phyloP scores from a whole-genome alignment of 2,797 vertebrate species.

The Spinus olivaceus region DNA sequence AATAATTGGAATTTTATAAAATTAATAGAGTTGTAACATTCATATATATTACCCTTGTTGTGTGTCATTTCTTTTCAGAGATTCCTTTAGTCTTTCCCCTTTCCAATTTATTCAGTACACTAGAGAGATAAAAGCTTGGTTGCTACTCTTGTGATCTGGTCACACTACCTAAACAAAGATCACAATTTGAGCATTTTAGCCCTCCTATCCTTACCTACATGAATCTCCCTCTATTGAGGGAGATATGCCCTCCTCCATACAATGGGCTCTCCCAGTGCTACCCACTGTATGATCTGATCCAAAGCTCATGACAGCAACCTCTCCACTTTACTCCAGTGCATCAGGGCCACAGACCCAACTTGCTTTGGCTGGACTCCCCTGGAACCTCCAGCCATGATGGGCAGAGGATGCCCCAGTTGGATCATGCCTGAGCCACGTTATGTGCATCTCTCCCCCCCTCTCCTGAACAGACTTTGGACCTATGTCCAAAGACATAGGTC shows the following conservation, averaged over 20 bases:
- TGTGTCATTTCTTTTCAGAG: not conserved
- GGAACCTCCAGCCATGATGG: not conserved
- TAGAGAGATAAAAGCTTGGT: not conserved
- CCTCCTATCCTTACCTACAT: not conserved
- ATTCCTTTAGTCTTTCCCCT: not conserved
- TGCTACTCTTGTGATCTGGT: not conserved
- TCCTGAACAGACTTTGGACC: not conserved
- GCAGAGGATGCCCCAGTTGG: not conserved
- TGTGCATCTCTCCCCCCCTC: accelerated
- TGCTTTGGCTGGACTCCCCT: not conserved
- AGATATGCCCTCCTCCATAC: not conserved
- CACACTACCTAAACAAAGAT: not conserved
- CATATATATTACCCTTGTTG: not conserved
- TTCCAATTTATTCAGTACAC: not conserved
- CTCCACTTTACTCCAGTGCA: not conserved
- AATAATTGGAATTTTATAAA: not conserved
- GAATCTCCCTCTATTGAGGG: not conserved
- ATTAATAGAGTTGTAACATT: not conserved
- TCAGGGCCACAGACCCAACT: not conserved
- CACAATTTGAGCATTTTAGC: not conserved
- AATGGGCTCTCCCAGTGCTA: not conserved
- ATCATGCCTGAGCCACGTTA: not conserved
- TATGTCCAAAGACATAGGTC: too few relatives aligned
- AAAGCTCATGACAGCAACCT: not conserved
- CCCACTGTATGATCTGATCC: not conserved